phyloP scores from a whole-genome alignment of 1,140 invertebrate genomes.

The Neodiprion pinetum region DNA sequence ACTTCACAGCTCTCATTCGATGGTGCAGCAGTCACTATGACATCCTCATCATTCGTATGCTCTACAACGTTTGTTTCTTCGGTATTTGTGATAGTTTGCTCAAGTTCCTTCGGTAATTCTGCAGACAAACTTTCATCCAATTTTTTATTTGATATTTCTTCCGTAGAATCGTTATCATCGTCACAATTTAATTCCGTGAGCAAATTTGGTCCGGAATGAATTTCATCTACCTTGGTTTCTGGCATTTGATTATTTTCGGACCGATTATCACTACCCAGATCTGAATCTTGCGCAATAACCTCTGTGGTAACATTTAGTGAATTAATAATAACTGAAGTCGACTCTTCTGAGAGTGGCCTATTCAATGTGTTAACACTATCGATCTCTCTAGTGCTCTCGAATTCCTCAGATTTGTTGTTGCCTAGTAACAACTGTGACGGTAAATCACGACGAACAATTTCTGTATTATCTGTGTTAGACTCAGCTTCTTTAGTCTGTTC shows the following conservation, averaged over 20 bases:
- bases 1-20: no score
- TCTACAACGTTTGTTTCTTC: conserved; percentile 11
- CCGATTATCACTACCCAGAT: no score
- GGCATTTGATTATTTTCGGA: no score
- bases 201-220: neutral
- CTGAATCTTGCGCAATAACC: no score
- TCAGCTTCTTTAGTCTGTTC: neutral
- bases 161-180: neutral
- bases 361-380: no score
- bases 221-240: no score
- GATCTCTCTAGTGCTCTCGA: no score
- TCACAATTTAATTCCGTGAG: conserved; percentile 6
- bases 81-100: neutral
- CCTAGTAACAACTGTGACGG: neutral
- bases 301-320: no score
- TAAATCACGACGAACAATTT: neutral
- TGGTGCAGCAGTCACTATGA: neutral
- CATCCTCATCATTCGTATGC: neutral
- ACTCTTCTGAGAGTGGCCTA: no score
- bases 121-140: neutral
- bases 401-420: neutral
- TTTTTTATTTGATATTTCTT: conserved; percentile 17
- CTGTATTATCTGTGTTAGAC: neutral
- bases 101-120: neutral
- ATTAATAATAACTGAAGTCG: no score